Evolutionary conservation across 2,797 vertebrate species (phyloP).

Genomic region (Sylvilagus floridanus): DNA sequence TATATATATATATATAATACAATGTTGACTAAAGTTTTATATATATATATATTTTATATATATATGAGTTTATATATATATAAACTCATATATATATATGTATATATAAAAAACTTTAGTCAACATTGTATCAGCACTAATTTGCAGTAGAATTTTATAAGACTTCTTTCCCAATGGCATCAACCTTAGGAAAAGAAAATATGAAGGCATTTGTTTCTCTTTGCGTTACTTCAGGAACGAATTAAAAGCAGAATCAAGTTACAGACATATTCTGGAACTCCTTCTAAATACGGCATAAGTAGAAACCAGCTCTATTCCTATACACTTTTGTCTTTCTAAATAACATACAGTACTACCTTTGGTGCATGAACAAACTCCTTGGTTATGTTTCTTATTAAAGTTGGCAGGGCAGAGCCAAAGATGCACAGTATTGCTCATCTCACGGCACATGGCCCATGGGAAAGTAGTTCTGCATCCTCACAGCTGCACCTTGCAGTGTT

Average conservation of each 20-base stretch:
- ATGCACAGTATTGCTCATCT: neutral
- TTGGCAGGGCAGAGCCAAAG: neutral
- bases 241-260: neutral
- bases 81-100: no score
- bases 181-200: conserved; percentile 7
- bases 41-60: no score
- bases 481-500: neutral
- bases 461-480: neutral
- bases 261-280: neutral
- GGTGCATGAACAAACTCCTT: neutral
- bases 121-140: neutral
- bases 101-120: conserved; percentile 46
- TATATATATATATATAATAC: no score
- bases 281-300: neutral
- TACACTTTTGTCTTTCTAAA: neutral
- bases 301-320: neutral
- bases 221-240: neutral
- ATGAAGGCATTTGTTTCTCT: conserved; percentile 6
- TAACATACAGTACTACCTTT: neutral
- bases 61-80: no score
- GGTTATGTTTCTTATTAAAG: conserved; percentile 20
- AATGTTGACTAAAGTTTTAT: no score
- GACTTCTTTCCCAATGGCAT: neutral
- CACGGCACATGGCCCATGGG: neutral
- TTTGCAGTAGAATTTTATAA: neutral